Conservation (phyloP, 2,113 vertebrate genomes). For the Pterocles burchelli region DNA sequence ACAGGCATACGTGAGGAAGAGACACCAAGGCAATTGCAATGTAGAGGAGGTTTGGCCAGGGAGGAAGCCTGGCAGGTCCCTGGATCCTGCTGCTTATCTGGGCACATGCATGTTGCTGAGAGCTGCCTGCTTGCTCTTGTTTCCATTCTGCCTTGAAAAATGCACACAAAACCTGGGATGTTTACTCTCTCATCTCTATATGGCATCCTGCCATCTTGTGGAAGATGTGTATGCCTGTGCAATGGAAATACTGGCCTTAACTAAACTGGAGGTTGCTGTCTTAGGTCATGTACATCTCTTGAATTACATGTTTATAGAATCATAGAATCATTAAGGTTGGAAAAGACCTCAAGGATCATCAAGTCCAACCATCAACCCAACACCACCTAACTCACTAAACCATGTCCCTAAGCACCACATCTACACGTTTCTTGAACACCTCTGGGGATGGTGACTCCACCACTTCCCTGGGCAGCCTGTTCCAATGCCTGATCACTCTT, state of each 20-base stretch:
- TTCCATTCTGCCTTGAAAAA: neutral
- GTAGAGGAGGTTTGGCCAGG: neutral
- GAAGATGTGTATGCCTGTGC: neutral
- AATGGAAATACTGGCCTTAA: neutral
- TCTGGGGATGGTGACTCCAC: too few relatives aligned
- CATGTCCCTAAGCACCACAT: too few relatives aligned
- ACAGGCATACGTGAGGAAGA: fast-evolving
- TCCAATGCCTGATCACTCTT: too few relatives aligned
- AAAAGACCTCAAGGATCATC: too few relatives aligned
- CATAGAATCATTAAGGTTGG: too few relatives aligned
- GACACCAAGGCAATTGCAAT: fast-evolving
- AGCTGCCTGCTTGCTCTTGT: neutral
- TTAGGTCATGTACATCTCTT: neutral
- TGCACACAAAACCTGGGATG: neutral
- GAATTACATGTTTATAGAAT: neutral
- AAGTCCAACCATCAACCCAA: too few relatives aligned
- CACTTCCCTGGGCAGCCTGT: too few relatives aligned
- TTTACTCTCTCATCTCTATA: neutral
- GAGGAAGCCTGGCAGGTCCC: neutral
- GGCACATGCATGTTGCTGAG: neutral
- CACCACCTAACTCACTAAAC: too few relatives aligned
- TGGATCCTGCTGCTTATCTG: neutral
- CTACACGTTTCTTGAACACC: too few relatives aligned
- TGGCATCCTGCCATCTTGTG: neutral
- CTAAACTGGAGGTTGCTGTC: neutral